Evolutionary conservation across 2,113 vertebrate genomes (phyloP).

Genomic region (Ahaetulla prasina): DNA sequence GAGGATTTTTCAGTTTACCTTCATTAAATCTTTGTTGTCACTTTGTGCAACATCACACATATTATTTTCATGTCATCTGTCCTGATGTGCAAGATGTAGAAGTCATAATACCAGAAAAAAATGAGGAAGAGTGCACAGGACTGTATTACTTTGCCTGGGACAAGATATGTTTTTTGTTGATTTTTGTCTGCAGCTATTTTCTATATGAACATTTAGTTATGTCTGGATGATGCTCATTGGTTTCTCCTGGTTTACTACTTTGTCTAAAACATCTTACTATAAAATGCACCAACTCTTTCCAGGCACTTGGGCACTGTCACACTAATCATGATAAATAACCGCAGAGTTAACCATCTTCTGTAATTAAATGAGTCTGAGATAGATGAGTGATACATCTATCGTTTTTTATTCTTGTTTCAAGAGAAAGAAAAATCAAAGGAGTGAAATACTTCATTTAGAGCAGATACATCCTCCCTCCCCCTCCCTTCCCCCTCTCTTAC

Average conservation of each 20-base stretch:
- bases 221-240: not conserved
- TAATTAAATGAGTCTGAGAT: constrained; percentile 3
- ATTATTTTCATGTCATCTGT: not conserved
- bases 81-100: not conserved
- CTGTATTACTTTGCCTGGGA: not conserved
- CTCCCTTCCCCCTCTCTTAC: not conserved
- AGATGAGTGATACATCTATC: not conserved
- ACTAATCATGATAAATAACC: constrained; percentile 10
- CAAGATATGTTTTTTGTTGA: not conserved
- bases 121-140: not conserved
- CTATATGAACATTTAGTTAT: not conserved
- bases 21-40: not conserved
- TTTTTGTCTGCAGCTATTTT: not conserved
- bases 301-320: not conserved
- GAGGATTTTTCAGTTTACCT: not conserved
- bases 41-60: not conserved
- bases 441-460: not conserved
- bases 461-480: not conserved
- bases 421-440: not conserved
- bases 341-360: not conserved
- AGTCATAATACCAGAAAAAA: not conserved
- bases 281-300: not conserved
- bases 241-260: not conserved
- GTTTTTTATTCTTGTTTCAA: not conserved
- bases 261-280: not conserved